Base-by-base conservation (phyloP, 2,113 vertebrate species). In the Madoqua kirkii region DNA sequence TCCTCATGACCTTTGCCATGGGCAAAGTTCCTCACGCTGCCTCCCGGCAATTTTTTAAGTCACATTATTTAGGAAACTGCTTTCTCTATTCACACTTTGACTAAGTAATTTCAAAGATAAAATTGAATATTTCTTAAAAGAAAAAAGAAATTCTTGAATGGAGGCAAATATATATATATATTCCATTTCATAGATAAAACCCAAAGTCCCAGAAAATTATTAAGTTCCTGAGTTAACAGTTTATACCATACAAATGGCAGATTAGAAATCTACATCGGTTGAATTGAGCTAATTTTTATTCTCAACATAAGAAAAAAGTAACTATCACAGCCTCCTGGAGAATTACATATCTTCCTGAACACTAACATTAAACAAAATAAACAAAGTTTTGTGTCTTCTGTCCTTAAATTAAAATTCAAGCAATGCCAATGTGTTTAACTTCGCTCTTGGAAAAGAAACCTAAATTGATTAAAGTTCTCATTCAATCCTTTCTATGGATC, bases 361-460 rank as follows among this genome's bases (percentile, higher is more conserved):
- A 74, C 36, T 19, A 40, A 40, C 40, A 27, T 54, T 55, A 93
- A 96, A 88, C 14, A 93, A 55, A 90, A 95, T 43, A 91, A 96
- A 64, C 13, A 52, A 45, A 88, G 16, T 74, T 83, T 87, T 50
- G 15, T 60, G 23, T 83, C 40, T 23, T 87, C 54, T 62, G 17
- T 78, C 54, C 60, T 86, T 88, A 93, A 93, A 92, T 64, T 82
- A 40, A 93, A 96, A 86, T 96, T 86, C 17, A 92, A 33, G 64
- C 67, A 55, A 78, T 3, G 54, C 13, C 10, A 81, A 31, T 36
- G n/a, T 74, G 27, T 31, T 96, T 43, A 55, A 55, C 19, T 71
- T 85, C 4, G 64, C 19, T 88, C 31, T 83, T 64, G 36, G 48
- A 93, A 54, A 48, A 90, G 67, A 81, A 81, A 43, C 21, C 5